Conservation (phyloP, 2,888 invertebrate genomes). For the Toxonevra muliebris region DNA sequence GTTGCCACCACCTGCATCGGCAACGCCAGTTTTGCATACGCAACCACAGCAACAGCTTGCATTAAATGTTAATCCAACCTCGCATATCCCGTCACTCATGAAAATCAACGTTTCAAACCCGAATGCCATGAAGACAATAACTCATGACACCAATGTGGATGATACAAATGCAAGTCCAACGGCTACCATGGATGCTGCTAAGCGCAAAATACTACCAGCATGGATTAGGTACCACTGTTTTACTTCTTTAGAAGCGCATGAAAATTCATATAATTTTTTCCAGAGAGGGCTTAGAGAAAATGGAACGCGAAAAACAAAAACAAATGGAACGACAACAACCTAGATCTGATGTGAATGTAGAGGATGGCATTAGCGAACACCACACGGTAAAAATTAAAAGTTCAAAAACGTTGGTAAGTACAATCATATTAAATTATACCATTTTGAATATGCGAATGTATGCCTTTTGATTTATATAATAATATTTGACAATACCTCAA, state of each 20-base stretch:
- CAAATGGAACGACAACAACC: slow-evolving; percentile 78
- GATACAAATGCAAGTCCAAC: slow-evolving; percentile 34
- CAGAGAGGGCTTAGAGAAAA: slow-evolving; percentile 88
- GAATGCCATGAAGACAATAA: slow-evolving; percentile 43
- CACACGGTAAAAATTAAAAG: slow-evolving; percentile 37
- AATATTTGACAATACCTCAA: not conserved
- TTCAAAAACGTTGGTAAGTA: slow-evolving; percentile 36
- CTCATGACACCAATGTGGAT: slow-evolving; percentile 19
- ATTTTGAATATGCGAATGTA: not conserved
- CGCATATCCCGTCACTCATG: slow-evolving; percentile 57
- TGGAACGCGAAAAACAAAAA: slow-evolving; percentile 92
- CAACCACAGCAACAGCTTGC: not conserved
- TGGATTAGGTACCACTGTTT: slow-evolving; percentile 85
- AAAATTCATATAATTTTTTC: slow-evolving; percentile 8
- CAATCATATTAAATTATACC: not conserved
- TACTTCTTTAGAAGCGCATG: not conserved
- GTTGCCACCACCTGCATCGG: slow-evolving; percentile 39
- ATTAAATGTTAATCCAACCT: slow-evolving; percentile 42
- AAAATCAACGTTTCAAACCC: slow-evolving; percentile 57
- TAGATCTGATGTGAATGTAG: slow-evolving; percentile 11
- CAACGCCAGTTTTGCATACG: slow-evolving; percentile 9
- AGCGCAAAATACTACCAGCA: slow-evolving; percentile 90
- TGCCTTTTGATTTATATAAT: not conserved
- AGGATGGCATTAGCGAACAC: not conserved
- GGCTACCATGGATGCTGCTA: slow-evolving; percentile 78